These are phyloP conservation scores for Crypturellus undulatus DNA, from an alignment of 2,113 vertebrate species.

Conservation along the genomic window DNA sequence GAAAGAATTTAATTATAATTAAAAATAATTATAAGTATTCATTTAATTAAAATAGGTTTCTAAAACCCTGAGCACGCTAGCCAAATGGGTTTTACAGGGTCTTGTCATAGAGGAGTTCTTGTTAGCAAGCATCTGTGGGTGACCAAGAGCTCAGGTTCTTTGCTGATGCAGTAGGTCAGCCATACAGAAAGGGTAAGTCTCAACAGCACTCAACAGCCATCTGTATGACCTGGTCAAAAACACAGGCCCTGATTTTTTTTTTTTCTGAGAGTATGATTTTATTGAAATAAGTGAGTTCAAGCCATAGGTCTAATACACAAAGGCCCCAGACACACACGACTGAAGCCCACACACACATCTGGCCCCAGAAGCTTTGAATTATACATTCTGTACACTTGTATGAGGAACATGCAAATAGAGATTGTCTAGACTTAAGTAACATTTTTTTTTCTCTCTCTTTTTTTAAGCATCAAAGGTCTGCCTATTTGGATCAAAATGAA, in stretches of 20 bases:
- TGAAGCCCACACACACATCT: neutral
- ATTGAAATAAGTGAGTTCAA: conserved; percentile 15
- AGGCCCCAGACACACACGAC: too few species aligned
- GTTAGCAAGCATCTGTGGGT: neutral
- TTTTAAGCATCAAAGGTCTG: neutral
- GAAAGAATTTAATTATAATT: neutral
- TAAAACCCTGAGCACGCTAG: neutral
- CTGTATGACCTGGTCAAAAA: neutral
- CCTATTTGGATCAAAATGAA: neutral
- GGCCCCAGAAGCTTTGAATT: neutral
- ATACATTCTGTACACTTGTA: neutral
- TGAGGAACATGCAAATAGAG: neutral
- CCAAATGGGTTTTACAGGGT: neutral
- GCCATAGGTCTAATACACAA: neutral
- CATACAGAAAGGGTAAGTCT: conserved; percentile 3
- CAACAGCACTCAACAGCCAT: neutral
- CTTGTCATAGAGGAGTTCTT: neutral
- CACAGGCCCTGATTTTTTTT: neutral
- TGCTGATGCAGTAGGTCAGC: neutral
- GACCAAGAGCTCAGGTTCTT: neutral
- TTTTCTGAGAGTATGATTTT: neutral
- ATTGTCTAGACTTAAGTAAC: neutral
- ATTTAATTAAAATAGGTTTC: neutral
- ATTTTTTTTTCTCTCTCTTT: neutral
- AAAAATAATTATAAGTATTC: neutral